Evolutionary conservation across 2,888 invertebrate genomes (phyloP).

Genomic region (Rhagophthalmus giganteus): DNA sequence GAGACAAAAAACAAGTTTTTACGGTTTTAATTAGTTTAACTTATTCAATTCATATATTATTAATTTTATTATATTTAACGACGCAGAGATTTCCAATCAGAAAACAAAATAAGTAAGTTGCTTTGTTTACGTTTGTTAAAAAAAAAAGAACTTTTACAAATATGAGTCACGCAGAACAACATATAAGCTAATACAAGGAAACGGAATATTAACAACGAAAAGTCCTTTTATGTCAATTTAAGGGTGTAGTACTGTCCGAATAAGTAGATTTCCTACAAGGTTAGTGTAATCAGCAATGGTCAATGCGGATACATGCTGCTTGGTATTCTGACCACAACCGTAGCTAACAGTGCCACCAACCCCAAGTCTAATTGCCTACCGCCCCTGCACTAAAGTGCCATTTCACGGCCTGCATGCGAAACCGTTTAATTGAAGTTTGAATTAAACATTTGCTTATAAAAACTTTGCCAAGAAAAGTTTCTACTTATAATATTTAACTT

Average conservation of each 20-base stretch:
- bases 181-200: too few species aligned
- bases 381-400: constrained; percentile 45
- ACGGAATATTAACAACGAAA: too few species aligned
- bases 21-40: too few species aligned
- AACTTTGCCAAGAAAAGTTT: too few species aligned
- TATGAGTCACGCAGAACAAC: not conserved
- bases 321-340: constrained; percentile 40
- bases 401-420: constrained; percentile 44
- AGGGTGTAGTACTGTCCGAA: constrained; percentile 8
- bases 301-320: constrained; percentile 31
- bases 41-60: too few species aligned
- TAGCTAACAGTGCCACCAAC: constrained; percentile 40
- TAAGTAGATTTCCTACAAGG: constrained; percentile 19
- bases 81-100: too few species aligned
- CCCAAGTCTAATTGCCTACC: constrained; percentile 44
- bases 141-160: not conserved
- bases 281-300: constrained; percentile 29
- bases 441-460: constrained; percentile 30
- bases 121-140: too few species aligned
- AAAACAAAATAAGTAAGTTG: too few species aligned
- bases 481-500: too few species aligned
- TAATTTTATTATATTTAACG: too few species aligned
- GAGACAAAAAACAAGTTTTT: too few species aligned
- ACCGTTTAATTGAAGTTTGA: constrained; percentile 38
- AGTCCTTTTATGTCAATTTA: constrained; percentile 20